Percentiles rank a stretch among this genome's conserved stretches.
phyloP scores from a whole-genome alignment of 2,797 vertebrate species.

The Taenioides sp. region DNA sequence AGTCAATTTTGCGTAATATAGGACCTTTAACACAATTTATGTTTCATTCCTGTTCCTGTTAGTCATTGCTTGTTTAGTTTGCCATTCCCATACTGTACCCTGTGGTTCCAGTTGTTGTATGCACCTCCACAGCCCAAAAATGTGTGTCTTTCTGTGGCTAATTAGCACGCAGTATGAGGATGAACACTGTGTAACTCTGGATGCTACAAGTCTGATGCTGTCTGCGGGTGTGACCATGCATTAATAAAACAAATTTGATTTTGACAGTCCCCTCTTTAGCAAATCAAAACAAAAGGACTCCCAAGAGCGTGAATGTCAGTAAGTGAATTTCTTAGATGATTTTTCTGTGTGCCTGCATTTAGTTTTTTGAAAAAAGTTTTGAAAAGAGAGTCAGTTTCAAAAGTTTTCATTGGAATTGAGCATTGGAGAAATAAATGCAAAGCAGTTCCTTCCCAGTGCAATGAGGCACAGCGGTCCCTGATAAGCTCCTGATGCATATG shows the following conservation, averaged over 20 bases:
- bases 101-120: constrained; percentile 57
- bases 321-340: constrained; percentile 10
- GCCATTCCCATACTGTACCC: constrained; percentile 59
- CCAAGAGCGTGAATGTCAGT: constrained; percentile 3
- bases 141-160: constrained; percentile 71
- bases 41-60: not conserved
- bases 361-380: constrained; percentile 36
- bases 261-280: constrained; percentile 19
- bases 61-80: constrained; percentile 4
- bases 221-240: constrained; percentile 18
- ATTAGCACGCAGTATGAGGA: constrained; percentile 77
- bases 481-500: constrained; percentile 73
- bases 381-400: constrained; percentile 37
- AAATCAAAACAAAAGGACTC: constrained; percentile 31
- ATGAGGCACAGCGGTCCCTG: constrained; percentile 70
- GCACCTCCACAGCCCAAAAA: constrained; percentile 65
- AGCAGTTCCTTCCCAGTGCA: constrained; percentile 60
- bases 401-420: constrained; percentile 56
- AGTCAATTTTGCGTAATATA: no score
- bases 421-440: constrained; percentile 68
- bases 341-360: constrained; percentile 16
- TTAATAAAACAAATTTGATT: constrained; percentile 31
- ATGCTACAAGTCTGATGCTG: constrained; percentile 24
- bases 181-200: constrained; percentile 50
- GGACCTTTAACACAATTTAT: not conserved